Evolutionary conservation across 2,113 vertebrate species (phyloP).

Genomic region (Cavia aperea): DNA sequence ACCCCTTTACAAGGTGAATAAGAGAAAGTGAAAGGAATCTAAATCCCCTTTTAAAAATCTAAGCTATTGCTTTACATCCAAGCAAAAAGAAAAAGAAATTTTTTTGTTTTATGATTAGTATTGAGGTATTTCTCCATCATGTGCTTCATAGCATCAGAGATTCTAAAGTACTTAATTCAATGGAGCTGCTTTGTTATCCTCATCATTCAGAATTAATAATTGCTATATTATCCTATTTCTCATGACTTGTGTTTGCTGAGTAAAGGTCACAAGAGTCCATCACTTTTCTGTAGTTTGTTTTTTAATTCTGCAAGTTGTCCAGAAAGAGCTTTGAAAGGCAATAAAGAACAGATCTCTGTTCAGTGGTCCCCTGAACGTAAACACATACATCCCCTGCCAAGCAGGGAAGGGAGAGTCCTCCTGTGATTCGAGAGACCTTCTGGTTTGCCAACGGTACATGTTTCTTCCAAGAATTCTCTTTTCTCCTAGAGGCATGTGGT

Average conservation of each 20-base stretch:
- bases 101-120: constrained; percentile 59
- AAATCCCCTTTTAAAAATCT: constrained; percentile 54
- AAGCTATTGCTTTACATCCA: constrained; percentile 66
- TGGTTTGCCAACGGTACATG: background rate
- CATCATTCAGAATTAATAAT: background rate
- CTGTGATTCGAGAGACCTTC: background rate
- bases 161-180: background rate
- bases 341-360: background rate
- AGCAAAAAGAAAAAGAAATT: constrained; percentile 48
- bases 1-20: constrained; percentile 44
- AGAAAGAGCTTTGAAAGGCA: background rate
- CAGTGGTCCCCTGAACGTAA: background rate
- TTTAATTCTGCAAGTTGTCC: background rate
- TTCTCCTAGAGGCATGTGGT: background rate
- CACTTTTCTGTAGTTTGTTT: background rate
- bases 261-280: background rate
- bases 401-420: background rate
- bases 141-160: background rate
- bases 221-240: background rate
- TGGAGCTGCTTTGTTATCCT: background rate
- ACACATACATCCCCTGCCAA: background rate
- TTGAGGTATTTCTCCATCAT: background rate
- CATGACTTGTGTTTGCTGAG: background rate
- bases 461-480: background rate
- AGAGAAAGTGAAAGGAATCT: constrained; percentile 40